These are phyloP conservation scores for Loripinus fragilis DNA, from an alignment of 2,888 invertebrate genomes.

Conservation along the genomic window DNA sequence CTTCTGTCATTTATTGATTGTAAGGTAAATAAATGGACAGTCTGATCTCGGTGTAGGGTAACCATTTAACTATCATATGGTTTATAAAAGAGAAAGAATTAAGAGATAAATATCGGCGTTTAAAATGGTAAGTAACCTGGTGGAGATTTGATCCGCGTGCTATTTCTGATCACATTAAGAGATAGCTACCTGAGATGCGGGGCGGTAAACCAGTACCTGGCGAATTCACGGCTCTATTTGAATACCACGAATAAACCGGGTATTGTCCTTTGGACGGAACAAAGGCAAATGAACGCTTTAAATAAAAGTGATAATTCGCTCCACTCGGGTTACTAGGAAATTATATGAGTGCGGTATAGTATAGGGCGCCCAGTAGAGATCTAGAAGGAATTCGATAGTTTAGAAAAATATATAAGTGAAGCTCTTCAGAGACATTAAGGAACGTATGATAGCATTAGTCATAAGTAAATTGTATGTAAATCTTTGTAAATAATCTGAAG, in stretches of 20 bases:
- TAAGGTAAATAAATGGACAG: constrained; percentile 2
- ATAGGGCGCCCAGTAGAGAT: constrained; percentile 26
- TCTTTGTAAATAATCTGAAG: too few relatives aligned
- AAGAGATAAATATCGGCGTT: constrained; percentile 59
- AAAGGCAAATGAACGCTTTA: constrained; percentile 6
- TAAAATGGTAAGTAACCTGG: constrained; percentile 48
- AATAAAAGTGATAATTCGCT: constrained; percentile 35
- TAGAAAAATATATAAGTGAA: constrained; percentile 29
- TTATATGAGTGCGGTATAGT: constrained; percentile 25
- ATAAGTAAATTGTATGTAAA: background rate
- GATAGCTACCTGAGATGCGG: constrained; percentile 47
- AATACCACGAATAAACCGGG: constrained; percentile 17
- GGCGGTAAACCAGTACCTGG: constrained; percentile 44
- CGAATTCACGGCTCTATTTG: constrained; percentile 13
- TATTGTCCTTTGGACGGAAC: background rate
- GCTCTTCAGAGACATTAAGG: constrained; percentile 40
- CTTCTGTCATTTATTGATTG: background rate
- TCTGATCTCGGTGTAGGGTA: constrained; percentile 16
- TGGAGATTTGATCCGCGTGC: constrained; percentile 40
- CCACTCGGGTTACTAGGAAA: constrained; percentile 47
- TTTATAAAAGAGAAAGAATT: constrained; percentile 35
- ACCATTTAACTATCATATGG: constrained; percentile 16
- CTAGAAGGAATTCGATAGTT: constrained; percentile 29
- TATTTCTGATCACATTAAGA: constrained; percentile 42
- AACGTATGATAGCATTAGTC: constrained; percentile 43